Evolutionary conservation across 2,888 invertebrate genomes (phyloP), one percentile per base, ranked within the genome.

Genomic region (Phengaris arion): DNA sequence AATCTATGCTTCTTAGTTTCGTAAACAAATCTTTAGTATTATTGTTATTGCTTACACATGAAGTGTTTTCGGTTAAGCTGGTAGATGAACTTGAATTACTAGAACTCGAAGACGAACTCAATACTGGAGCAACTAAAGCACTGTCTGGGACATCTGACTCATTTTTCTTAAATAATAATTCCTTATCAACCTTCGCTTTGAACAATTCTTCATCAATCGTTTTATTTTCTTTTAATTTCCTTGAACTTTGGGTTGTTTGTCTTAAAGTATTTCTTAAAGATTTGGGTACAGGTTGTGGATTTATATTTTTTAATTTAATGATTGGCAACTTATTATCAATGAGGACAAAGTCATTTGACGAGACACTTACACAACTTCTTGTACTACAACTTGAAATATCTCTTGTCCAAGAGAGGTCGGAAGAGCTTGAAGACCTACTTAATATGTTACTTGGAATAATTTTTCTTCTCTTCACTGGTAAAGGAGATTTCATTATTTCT

Each of bases 351-450:
- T 91, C 90, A 1, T 82, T 83, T 0, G 86, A 84, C 0, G 79
- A 76, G 0, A 89, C 88, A 0, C 88, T 86, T 2, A 88, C 51
- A 74, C 85, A 86, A 1, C 89, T 88, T 0, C 88, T 88, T 0
- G 84, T 83, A 55, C 88, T 88, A 0, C 90, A 88, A 57, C 84
- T 86, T 0, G 91, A 90, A 76, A 92, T 89, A 70, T 91, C 88
- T 79, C 83, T 88, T 2, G 88, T 89, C 91, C 92, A 93, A 0
- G 91, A 91, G 0, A 85, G 80, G 46, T 85, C 83, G 0, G 90
- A 87, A 7, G 69, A 78, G 68, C 85, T 85, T 13, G 81, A n/a
- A 9, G 80, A 80, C 59, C 83, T 83, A 9, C 87, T 80, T 3
- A 35, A 35, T 35, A 85, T 83, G 0, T 78, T 78, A 4, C 82